Percentiles rank a stretch among this genome's conserved stretches.
phyloP scores from a whole-genome alignment of 2,888 invertebrate species.

The Drosophila quinaria region DNA sequence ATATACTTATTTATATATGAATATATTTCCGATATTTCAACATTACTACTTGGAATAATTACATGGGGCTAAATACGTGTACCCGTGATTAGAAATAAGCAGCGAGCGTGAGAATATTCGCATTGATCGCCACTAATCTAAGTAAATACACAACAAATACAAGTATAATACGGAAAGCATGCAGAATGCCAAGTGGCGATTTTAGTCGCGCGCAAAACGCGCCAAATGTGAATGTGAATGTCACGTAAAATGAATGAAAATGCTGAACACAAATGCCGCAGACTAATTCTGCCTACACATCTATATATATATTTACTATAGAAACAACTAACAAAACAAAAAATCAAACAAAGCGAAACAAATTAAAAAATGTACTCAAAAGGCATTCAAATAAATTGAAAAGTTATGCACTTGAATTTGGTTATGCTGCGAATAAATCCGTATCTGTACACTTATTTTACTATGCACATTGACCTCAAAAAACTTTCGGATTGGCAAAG shows the following conservation, averaged over 20 bases:
- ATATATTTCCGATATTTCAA: slow-evolving; percentile 1
- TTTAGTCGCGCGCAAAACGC: slow-evolving; percentile 54
- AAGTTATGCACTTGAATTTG: slow-evolving; percentile 9
- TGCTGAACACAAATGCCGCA: slow-evolving; percentile 35
- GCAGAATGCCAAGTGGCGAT: slow-evolving; percentile 45
- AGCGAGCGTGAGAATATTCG: slow-evolving; percentile 76
- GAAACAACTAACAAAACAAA: slow-evolving; percentile 13
- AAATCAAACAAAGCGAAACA: slow-evolving; percentile 21
- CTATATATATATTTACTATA: slow-evolving; percentile 9
- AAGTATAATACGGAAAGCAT: slow-evolving; percentile 34
- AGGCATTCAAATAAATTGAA: slow-evolving; percentile 13
- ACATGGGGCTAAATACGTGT: slow-evolving; percentile 20
- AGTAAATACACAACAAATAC: slow-evolving; percentile 27
- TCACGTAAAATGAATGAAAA: slow-evolving; percentile 69
- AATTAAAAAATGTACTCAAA: slow-evolving; percentile 11
- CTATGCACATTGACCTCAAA: slow-evolving; percentile 46
- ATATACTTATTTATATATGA: slow-evolving; percentile 2
- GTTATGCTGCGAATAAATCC: slow-evolving; percentile 2
- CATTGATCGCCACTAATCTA: slow-evolving; percentile 43
- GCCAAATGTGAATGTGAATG: slow-evolving; percentile 53
- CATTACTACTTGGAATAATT: slow-evolving; percentile 7
- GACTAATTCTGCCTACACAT: slow-evolving; percentile 19
- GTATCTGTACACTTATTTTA: slow-evolving; percentile 1
- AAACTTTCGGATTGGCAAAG: slow-evolving; percentile 31
- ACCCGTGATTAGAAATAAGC: slow-evolving; percentile 23